Evolutionary conservation across 2,113 vertebrate species (phyloP).

Genomic region (Puffinus mauretanicus): DNA sequence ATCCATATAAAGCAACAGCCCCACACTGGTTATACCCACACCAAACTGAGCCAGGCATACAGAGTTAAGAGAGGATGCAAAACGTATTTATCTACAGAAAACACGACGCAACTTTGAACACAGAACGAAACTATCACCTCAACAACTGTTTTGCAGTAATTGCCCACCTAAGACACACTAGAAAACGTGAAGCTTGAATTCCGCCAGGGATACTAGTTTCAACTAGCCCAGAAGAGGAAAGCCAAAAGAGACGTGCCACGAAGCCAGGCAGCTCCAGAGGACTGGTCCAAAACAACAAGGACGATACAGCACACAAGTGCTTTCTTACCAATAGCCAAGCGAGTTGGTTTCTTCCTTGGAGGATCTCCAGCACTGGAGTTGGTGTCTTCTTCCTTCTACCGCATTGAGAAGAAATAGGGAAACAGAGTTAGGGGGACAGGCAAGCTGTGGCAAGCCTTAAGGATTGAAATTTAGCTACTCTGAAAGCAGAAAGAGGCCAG

Average conservation of each 20-base stretch:
- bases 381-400: constrained; percentile 86
- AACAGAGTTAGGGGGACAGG: not conserved
- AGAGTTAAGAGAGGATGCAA: not conserved
- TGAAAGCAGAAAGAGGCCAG: not conserved
- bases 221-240: not conserved
- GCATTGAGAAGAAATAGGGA: not conserved
- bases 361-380: constrained; percentile 89
- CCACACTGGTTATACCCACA: not conserved
- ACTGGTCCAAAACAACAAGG: not conserved
- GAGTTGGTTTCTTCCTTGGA: constrained; percentile 96
- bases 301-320: accelerated
- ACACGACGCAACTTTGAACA: not conserved
- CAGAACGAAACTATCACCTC: not conserved
- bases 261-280: not conserved
- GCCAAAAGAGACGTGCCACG: not conserved
- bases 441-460: not conserved
- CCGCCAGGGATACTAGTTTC: not conserved
- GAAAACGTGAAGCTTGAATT: not conserved
- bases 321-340: constrained; percentile 91
- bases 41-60: not conserved
- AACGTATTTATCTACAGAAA: not conserved
- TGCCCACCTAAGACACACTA: not conserved
- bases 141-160: not conserved
- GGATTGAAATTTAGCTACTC: not conserved
- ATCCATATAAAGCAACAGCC: not conserved